Conservation (phyloP, 2,888 invertebrate species). For the Agrotis ipsilon region DNA sequence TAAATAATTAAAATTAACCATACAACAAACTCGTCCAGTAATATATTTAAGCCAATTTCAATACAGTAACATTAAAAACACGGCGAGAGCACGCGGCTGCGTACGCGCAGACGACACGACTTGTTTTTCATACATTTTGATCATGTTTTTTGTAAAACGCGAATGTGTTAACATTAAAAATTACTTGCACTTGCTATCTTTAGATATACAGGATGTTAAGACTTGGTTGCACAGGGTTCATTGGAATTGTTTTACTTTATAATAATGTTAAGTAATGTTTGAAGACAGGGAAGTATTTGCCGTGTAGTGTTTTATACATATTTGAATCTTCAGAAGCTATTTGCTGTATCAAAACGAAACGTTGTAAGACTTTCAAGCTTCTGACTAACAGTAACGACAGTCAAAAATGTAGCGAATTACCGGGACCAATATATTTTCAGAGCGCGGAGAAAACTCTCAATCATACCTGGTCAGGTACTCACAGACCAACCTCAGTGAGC, state of each 20-base stretch:
- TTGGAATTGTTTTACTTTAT: background rate
- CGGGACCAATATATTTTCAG: too few species aligned
- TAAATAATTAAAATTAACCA: conserved; percentile 6
- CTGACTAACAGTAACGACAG: too few species aligned
- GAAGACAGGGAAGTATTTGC: too few species aligned
- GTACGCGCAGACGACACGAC: conserved; percentile 46
- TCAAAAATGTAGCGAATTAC: too few species aligned
- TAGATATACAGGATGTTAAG: conserved; percentile 48
- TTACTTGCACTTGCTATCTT: conserved; percentile 50
- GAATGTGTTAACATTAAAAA: conserved; percentile 65
- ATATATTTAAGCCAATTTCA: conserved; percentile 40
- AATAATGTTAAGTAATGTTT: too few species aligned
- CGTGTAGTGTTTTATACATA: too few species aligned
- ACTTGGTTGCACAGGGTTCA: background rate
- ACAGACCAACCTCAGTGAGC: too few species aligned
- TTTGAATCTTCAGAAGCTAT: too few species aligned
- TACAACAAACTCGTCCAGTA: conserved; percentile 18
- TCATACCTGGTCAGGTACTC: too few species aligned
- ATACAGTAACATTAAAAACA: conserved; percentile 47
- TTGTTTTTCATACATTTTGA: conserved; percentile 52
- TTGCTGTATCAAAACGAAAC: too few species aligned
- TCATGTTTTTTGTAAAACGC: conserved; percentile 56
- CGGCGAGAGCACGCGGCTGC: conserved; percentile 50
- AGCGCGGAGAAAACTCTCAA: too few species aligned
- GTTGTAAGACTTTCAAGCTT: too few species aligned